Evolutionary conservation across 2,797 vertebrate genomes (phyloP).

Genomic region (Ceryle rudis): DNA sequence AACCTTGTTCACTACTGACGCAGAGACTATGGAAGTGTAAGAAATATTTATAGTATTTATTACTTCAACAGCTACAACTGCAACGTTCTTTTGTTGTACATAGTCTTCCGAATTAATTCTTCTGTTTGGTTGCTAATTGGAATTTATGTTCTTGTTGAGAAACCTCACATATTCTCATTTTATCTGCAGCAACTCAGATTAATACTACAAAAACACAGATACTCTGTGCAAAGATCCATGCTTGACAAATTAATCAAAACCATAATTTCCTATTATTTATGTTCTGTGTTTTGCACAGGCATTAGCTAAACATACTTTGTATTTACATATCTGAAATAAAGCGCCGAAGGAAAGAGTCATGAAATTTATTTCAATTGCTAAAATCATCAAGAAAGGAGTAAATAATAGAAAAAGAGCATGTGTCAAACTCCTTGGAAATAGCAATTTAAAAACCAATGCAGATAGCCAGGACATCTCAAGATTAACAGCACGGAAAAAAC

Average conservation of each 20-base stretch:
- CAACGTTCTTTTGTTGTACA: neutral
- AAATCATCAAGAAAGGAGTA: neutral
- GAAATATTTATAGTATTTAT: conserved; percentile 46
- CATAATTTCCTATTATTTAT: neutral
- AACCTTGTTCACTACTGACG: conserved; percentile 21
- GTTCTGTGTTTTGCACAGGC: conserved; percentile 1
- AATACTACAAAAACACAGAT: neutral
- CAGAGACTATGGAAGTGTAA: conserved; percentile 25
- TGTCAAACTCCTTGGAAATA: neutral
- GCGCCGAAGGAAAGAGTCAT: neutral
- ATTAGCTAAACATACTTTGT: neutral
- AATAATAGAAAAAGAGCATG: neutral
- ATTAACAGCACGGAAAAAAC: neutral
- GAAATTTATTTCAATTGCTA: neutral
- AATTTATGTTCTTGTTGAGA: conserved; percentile 33
- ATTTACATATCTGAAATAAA: conserved; percentile 12
- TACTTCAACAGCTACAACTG: neutral
- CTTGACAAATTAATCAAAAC: conserved; percentile 34
- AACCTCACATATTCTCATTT: conserved; percentile 19
- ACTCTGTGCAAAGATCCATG: neutral
- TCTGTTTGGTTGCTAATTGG: conserved; percentile 28
- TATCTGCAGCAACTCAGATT: conserved; percentile 6
- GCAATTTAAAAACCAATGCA: neutral
- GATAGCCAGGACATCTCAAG: neutral
- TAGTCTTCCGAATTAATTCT: conserved; percentile 2